Conservation (phyloP, 2,888 invertebrate genomes). For the Lasioglossum leucozonium region DNA sequence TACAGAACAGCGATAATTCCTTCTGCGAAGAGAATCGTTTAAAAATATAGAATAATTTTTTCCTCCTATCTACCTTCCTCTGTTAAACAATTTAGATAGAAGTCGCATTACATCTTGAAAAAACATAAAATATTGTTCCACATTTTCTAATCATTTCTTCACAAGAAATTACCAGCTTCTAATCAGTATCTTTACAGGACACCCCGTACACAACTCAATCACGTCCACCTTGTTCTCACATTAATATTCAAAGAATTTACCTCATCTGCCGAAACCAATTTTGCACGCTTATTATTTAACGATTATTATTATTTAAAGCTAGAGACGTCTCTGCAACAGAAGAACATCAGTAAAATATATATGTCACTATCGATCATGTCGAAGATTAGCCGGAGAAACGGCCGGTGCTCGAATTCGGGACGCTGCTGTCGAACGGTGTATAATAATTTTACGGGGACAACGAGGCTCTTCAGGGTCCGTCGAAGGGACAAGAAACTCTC, state of each 20-base stretch:
- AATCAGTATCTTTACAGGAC: not conserved
- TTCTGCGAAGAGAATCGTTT: not conserved
- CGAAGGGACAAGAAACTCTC: constrained; percentile 16
- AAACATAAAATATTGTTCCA: not conserved
- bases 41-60: not conserved
- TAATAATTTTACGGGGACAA: not conserved
- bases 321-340: constrained; percentile 9
- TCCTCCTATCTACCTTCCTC: not conserved
- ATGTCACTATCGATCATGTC: not conserved
- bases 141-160: too few relatives aligned
- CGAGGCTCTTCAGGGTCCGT: not conserved
- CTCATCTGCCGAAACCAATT: not conserved
- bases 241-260: not conserved
- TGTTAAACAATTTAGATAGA: not conserved
- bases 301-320: not conserved
- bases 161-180: not conserved
- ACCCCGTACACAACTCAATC: not conserved
- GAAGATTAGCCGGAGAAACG: not conserved
- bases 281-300: not conserved
- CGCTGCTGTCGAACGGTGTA: not conserved
- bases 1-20: not conserved
- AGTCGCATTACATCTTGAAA: not conserved
- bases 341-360: not conserved
- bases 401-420: not conserved
- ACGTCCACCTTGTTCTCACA: not conserved